phyloP scores from a whole-genome alignment of 2,888 invertebrate genomes.

The Eurytoma californica region DNA sequence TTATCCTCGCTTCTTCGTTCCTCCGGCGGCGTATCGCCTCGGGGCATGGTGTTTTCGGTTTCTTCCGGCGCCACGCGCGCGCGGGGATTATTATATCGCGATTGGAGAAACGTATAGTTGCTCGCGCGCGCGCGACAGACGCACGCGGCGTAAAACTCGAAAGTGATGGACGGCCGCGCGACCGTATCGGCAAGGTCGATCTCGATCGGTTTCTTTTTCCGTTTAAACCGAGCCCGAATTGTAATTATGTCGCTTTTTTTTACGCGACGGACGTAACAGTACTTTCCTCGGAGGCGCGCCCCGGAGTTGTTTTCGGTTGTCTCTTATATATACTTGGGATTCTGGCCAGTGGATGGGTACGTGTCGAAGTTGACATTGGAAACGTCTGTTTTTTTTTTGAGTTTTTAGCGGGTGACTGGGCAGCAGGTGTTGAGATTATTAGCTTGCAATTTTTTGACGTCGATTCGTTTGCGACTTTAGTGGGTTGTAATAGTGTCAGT shows the following conservation, averaged over 20 bases:
- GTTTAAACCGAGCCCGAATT: background rate
- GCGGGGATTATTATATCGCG: background rate
- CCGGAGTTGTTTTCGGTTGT: background rate
- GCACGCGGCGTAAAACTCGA: constrained; percentile 24
- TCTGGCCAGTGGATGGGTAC: too few species aligned
- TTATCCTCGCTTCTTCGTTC: too few species aligned
- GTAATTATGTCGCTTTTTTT: constrained; percentile 14
- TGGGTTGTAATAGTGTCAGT: too few species aligned
- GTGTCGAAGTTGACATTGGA: too few species aligned
- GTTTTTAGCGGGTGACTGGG: too few species aligned
- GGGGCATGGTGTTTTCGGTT: background rate
- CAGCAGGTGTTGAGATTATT: too few species aligned
- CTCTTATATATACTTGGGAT: background rate
- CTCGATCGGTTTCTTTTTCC: constrained; percentile 40
- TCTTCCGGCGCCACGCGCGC: background rate
- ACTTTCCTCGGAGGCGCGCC: background rate
- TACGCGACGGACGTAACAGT: constrained; percentile 2
- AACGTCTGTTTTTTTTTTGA: too few species aligned
- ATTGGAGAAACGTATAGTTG: too few species aligned
- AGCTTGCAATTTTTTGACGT: too few species aligned
- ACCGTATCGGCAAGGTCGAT: constrained; percentile 39
- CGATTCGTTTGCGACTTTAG: too few species aligned
- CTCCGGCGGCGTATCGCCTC: background rate
- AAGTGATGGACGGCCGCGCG: constrained; percentile 32
- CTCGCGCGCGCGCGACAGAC: background rate